These are phyloP conservation scores for Spodoptera exigua DNA, from an alignment of 2,888 invertebrate genomes.

Conservation along the genomic window DNA sequence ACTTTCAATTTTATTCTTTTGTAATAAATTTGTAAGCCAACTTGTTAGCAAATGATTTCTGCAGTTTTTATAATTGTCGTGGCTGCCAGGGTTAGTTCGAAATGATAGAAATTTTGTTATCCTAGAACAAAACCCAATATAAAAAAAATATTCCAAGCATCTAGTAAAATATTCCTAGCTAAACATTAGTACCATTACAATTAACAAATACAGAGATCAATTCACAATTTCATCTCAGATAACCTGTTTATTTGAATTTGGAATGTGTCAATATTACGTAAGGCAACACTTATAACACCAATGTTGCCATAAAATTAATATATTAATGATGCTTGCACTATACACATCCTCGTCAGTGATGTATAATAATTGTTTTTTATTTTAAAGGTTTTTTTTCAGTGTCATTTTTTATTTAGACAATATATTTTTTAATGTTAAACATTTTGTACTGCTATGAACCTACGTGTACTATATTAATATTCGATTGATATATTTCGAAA, in stretches of 20 bases:
- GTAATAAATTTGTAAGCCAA: too few species aligned
- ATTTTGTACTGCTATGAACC: constrained; percentile 10
- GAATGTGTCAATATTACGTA: constrained; percentile 27
- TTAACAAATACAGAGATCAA: constrained; percentile 25
- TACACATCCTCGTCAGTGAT: background rate
- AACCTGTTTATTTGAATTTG: constrained; percentile 20
- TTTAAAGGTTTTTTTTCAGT: too few species aligned
- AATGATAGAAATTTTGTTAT: too few species aligned
- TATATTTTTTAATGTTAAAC: background rate
- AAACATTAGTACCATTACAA: constrained; percentile 31
- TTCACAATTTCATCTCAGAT: constrained; percentile 11
- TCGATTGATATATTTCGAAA: constrained; percentile 1
- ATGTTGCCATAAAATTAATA: constrained; percentile 8
- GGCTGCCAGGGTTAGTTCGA: too few species aligned
- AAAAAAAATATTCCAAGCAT: too few species aligned
- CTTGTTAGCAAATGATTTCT: too few species aligned
- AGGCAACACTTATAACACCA: constrained; percentile 9
- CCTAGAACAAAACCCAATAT: too few species aligned
- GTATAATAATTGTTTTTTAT: too few species aligned
- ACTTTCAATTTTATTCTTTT: too few species aligned
- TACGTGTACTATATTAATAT: background rate
- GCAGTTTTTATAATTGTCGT: too few species aligned
- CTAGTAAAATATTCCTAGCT: constrained; percentile 3
- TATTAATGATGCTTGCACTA: background rate
- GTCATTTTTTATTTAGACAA: too few species aligned